A percentile compares a stretch with the other conserved stretches of the same genome.
Evolutionary conservation across 2,797 vertebrate genomes (phyloP).

Genomic region (Poliocrania exsul): DNA sequence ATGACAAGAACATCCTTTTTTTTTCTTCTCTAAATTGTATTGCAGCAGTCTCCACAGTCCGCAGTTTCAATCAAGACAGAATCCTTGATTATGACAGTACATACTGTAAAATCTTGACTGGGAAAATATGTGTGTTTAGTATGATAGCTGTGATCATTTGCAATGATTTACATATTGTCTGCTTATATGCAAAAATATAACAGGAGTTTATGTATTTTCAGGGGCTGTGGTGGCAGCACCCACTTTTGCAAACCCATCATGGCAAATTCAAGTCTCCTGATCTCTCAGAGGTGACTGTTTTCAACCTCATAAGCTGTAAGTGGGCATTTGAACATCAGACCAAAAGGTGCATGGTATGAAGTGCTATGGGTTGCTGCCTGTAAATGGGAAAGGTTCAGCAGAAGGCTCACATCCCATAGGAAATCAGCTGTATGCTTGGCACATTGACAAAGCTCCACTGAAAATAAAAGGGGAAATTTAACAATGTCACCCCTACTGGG

Average conservation of each 20-base stretch:
- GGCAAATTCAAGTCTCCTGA: not conserved
- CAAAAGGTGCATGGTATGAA: not conserved
- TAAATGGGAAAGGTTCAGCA: not conserved
- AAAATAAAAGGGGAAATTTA: not conserved
- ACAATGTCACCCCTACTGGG: not conserved
- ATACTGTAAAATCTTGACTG: not conserved
- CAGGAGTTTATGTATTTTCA: not conserved
- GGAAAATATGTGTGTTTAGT: not conserved
- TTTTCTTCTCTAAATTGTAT: not conserved
- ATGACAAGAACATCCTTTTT: not conserved
- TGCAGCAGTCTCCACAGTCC: not conserved
- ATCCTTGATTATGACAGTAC: not conserved
- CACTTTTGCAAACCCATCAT: not conserved
- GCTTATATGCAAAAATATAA: not conserved
- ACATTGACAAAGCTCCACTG: not conserved
- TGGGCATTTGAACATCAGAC: not conserved
- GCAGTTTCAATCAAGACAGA: not conserved
- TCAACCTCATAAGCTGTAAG: not conserved
- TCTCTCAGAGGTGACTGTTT: not conserved
- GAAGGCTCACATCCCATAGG: not conserved
- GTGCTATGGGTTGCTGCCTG: not conserved
- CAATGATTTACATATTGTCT: not conserved
- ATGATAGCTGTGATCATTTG: not conserved
- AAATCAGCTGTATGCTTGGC: not conserved
- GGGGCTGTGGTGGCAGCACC: not conserved